Percentiles rank a stretch among this genome's conserved stretches.
phyloP scores from a whole-genome alignment of 2,113 vertebrate species.

The Isichthys henryi region DNA sequence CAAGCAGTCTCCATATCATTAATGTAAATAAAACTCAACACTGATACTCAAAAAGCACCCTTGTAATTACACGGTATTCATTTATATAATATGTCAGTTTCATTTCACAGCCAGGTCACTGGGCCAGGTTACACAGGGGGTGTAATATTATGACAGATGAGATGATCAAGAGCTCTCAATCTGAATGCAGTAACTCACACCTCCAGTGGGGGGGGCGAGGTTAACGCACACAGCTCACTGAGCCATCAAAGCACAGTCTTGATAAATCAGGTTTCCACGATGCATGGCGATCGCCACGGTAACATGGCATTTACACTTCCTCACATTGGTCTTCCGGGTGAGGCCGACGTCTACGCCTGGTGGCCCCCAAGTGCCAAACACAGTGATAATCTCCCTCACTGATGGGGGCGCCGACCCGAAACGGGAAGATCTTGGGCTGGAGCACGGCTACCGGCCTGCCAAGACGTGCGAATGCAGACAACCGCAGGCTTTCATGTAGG shows the following conservation, averaged over 20 bases:
- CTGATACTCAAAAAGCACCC: background rate
- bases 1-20: background rate
- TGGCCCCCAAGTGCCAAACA: background rate
- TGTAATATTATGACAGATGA: background rate
- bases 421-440: slow-evolving; percentile 15
- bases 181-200: background rate
- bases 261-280: background rate
- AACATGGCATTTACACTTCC: background rate
- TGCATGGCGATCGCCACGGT: background rate
- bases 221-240: background rate
- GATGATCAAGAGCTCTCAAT: background rate
- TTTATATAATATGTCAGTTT: background rate
- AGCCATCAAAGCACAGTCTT: background rate
- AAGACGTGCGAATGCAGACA: background rate
- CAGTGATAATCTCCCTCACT: slow-evolving; percentile 16
- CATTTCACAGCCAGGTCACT: background rate
- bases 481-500: background rate
- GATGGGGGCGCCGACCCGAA: slow-evolving; percentile 28
- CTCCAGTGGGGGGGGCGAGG: background rate
- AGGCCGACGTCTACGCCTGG: background rate
- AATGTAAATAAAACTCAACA: background rate
- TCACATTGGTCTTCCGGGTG: background rate
- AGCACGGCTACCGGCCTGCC: background rate
- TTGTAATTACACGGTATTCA: background rate
- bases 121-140: background rate